Evolutionary conservation across 2,888 invertebrate species (phyloP).

Genomic region (Beris morrisii): DNA sequence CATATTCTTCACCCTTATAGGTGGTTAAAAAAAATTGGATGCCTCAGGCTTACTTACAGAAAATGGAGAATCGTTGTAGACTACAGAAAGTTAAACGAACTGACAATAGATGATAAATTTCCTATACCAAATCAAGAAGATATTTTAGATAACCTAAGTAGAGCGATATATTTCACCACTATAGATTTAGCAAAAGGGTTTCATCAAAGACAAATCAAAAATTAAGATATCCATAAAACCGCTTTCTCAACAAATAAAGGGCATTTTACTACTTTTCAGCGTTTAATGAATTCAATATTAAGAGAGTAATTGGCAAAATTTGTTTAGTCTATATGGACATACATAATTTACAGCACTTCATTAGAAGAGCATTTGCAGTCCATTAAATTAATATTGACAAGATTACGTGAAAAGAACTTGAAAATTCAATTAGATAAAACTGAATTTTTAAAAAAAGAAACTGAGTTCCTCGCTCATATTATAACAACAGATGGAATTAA

Average conservation of each 20-base stretch:
- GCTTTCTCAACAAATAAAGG: conserved; percentile 43
- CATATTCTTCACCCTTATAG: conserved; percentile 20
- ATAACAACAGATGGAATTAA: conserved; percentile 45
- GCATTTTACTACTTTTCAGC: conserved; percentile 42
- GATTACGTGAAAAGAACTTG: background rate
- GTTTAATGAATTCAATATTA: conserved; percentile 35
- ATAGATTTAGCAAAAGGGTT: conserved; percentile 28
- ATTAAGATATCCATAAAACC: conserved; percentile 40
- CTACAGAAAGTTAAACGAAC: conserved; percentile 14
- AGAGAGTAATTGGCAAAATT: conserved; percentile 41
- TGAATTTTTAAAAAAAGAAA: conserved; percentile 5
- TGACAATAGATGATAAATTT: conserved; percentile 22
- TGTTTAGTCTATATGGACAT: conserved; percentile 38
- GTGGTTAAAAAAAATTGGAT: conserved; percentile 18
- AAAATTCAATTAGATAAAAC: conserved; percentile 10
- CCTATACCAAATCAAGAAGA: conserved; percentile 24
- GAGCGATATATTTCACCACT: conserved; percentile 12
- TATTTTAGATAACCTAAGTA: conserved; percentile 38
- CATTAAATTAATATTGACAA: background rate
- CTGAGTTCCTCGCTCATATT: conserved; percentile 43
- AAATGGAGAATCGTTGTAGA: conserved; percentile 23
- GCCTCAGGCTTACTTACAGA: background rate
- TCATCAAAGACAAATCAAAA: conserved; percentile 30
- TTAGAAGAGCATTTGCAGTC: background rate
- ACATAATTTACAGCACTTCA: conserved; percentile 8